These are phyloP conservation scores for Hypomecis atomaria DNA, from an alignment of 2,888 invertebrate species.

Conservation along the genomic window DNA sequence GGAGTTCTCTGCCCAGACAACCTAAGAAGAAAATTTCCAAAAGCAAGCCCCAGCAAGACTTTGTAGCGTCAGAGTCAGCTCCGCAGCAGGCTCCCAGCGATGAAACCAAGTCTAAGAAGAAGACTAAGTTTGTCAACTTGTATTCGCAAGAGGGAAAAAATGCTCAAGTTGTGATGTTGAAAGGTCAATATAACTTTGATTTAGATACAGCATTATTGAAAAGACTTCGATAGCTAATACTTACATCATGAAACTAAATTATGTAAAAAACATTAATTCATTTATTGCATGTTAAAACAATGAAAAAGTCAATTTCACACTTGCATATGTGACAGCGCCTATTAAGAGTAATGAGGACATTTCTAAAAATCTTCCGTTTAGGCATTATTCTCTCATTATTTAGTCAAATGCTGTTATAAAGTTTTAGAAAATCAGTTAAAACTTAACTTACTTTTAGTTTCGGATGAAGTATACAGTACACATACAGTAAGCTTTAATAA, in stretches of 20 bases:
- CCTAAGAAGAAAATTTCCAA: slow-evolving; percentile 78
- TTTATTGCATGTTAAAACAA: too few species aligned
- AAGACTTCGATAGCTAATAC: background rate
- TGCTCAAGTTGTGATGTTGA: slow-evolving; percentile 78
- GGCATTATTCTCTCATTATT: too few species aligned
- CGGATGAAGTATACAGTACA: too few species aligned
- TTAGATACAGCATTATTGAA: background rate
- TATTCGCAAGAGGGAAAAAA: slow-evolving; percentile 89
- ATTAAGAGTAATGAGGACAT: too few species aligned
- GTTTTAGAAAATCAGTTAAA: too few species aligned
- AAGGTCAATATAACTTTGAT: slow-evolving; percentile 28
- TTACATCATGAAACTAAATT: background rate
- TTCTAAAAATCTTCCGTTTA: too few species aligned
- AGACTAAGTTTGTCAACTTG: slow-evolving; percentile 89
- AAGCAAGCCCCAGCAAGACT: slow-evolving; percentile 64
- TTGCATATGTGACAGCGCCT: too few species aligned
- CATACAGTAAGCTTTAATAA: too few species aligned
- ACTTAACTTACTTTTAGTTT: too few species aligned
- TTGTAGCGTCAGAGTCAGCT: slow-evolving; percentile 48
- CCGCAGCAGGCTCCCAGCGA: slow-evolving; percentile 43
- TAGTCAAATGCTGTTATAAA: too few species aligned
- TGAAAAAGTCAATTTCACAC: too few species aligned
- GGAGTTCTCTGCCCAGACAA: slow-evolving; percentile 57
- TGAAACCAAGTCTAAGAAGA: slow-evolving; percentile 83
- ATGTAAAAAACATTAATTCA: too few species aligned